Conservation (phyloP, 2,797 vertebrate species). For the Propithecus deckenii region DNA sequence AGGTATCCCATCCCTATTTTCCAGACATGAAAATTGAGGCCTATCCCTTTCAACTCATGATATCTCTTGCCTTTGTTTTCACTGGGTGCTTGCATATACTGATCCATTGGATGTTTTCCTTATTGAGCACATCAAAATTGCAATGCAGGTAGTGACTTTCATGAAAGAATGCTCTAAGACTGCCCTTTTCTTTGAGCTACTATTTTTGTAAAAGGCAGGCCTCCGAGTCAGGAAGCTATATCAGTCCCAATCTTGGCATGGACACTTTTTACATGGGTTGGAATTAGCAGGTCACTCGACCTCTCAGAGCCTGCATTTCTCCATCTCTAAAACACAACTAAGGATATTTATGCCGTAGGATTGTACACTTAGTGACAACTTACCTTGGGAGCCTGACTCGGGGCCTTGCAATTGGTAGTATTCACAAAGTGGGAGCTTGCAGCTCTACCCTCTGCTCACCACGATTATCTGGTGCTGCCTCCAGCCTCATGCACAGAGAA, state of each 20-base stretch:
- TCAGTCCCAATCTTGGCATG: neutral
- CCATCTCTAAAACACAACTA: neutral
- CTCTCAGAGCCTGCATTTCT: neutral
- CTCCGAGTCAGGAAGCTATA: neutral
- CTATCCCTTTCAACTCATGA: neutral
- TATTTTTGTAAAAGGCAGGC: neutral
- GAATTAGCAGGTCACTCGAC: neutral
- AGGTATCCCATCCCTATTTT: neutral
- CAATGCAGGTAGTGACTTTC: neutral
- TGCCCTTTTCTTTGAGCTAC: neutral
- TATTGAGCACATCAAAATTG: neutral
- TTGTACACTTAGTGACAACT: neutral
- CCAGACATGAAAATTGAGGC: neutral
- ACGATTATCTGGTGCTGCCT: neutral
- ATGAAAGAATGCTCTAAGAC: neutral
- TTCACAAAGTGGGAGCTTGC: neutral
- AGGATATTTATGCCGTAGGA: neutral
- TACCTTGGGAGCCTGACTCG: neutral
- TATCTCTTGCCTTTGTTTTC: neutral
- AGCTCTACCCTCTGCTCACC: neutral
- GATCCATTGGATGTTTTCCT: neutral
- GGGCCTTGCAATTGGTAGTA: neutral
- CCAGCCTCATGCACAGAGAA: neutral
- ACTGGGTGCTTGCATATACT: neutral
- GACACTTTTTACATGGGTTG: neutral